Percentiles rank a stretch among this genome's conserved stretches.
These are phyloP conservation scores for Nineta flava DNA, from an alignment of 2,888 invertebrate genomes.

Conservation along the genomic window DNA sequence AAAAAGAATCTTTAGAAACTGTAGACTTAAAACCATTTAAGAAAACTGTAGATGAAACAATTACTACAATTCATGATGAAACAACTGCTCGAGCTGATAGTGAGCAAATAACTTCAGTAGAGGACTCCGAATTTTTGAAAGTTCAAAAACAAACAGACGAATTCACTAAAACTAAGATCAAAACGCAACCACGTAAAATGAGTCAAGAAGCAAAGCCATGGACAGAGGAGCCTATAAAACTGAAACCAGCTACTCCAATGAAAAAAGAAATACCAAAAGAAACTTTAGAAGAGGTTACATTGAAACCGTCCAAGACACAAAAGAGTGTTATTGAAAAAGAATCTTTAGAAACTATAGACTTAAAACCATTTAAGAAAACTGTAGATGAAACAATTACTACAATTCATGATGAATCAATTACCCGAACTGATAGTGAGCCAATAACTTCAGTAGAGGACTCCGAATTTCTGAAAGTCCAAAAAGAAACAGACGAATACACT, in stretches of 20 bases:
- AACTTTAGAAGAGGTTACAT: slow-evolving; percentile 30
- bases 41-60: slow-evolving; percentile 3
- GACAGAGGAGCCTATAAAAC: slow-evolving; percentile 41
- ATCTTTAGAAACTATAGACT: slow-evolving; percentile 8
- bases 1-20: slow-evolving; percentile 25
- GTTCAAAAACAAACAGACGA: slow-evolving; percentile 4
- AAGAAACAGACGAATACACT: slow-evolving; percentile 25
- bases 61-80: slow-evolving; percentile 24
- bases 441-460: slow-evolving; percentile 8
- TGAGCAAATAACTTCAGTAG: slow-evolving; percentile 31
- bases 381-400: too few species aligned
- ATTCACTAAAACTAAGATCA: background rate
- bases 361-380: slow-evolving; percentile 9
- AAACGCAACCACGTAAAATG: slow-evolving; percentile 3
- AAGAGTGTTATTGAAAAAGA: slow-evolving; percentile 29
- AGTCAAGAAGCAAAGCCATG: slow-evolving; percentile 27
- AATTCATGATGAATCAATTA: too few species aligned
- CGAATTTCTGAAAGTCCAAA: slow-evolving; percentile 15
- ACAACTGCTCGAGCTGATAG: slow-evolving; percentile 29
- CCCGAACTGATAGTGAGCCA: background rate
- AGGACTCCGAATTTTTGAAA: slow-evolving; percentile 8
- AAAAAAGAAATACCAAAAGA: slow-evolving; percentile 33
- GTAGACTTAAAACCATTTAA: slow-evolving; percentile 34
- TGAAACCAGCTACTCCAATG: slow-evolving; percentile 29
- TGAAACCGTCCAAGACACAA: slow-evolving; percentile 22